These are phyloP conservation scores for Andricus quercusramuli DNA, from an alignment of 2,888 invertebrate species.

Conservation along the genomic window DNA sequence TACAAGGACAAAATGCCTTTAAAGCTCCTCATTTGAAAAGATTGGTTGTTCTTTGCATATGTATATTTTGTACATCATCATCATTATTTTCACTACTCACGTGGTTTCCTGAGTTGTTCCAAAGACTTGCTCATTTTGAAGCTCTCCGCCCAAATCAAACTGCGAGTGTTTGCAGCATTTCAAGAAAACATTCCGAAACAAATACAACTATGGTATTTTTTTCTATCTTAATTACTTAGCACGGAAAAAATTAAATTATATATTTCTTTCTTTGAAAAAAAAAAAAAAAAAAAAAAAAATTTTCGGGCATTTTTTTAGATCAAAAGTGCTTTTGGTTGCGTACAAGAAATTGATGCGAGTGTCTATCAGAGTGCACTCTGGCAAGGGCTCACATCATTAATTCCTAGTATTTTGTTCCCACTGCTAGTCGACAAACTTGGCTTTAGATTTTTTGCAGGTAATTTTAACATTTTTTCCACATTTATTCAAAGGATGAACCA, in stretches of 20 bases:
- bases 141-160: slow-evolving; percentile 82
- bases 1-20: slow-evolving; percentile 82
- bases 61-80: slow-evolving; percentile 89
- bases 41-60: slow-evolving; percentile 86
- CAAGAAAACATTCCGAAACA: slow-evolving; percentile 62
- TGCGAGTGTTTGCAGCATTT: slow-evolving; percentile 87
- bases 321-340: neutral
- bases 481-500: too few relatives aligned
- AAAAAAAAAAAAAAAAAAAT: too few relatives aligned
- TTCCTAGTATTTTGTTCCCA: slow-evolving; percentile 87
- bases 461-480: slow-evolving; percentile 65
- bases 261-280: neutral
- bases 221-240: neutral
- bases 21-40: slow-evolving; percentile 85
- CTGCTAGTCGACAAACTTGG: slow-evolving; percentile 88
- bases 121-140: slow-evolving; percentile 87
- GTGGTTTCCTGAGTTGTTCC: slow-evolving; percentile 94
- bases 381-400: slow-evolving; percentile 82
- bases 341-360: neutral
- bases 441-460: slow-evolving; percentile 88
- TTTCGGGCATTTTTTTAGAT: neutral
- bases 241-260: neutral
- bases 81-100: slow-evolving; percentile 94
- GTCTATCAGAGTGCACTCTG: neutral
- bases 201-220: neutral